phyloP scores from a whole-genome alignment of 2,888 invertebrate genomes.

The Nymphalis polychloros region DNA sequence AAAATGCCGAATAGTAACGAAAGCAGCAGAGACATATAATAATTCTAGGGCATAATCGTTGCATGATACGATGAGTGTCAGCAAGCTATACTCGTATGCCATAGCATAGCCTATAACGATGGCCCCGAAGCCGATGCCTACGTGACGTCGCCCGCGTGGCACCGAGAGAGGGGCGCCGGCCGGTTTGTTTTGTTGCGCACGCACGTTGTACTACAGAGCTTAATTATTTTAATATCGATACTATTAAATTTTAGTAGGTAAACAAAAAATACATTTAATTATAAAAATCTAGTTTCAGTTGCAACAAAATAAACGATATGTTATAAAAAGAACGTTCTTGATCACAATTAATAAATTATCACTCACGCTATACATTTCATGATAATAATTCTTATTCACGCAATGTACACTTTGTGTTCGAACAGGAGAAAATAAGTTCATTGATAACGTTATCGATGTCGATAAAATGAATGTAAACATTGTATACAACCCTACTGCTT shows the following conservation, averaged over 20 bases:
- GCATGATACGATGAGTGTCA: slow-evolving; percentile 18
- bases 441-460: slow-evolving; percentile 48
- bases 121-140: slow-evolving; percentile 57
- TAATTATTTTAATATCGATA: slow-evolving; percentile 32
- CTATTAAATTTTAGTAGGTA: background rate
- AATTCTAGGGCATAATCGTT: slow-evolving; percentile 33
- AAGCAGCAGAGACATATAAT: background rate
- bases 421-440: slow-evolving; percentile 21
- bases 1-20: no score
- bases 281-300: background rate
- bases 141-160: slow-evolving; percentile 78
- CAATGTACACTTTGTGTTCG: background rate
- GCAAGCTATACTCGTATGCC: slow-evolving; percentile 4
- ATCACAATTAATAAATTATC: background rate
- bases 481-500: slow-evolving; percentile 54
- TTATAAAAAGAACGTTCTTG: background rate
- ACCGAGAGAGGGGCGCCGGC: slow-evolving; percentile 48
- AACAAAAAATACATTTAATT: no score
- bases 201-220: slow-evolving; percentile 42
- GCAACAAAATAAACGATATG: background rate
- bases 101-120: slow-evolving; percentile 9
- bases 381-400: slow-evolving; percentile 13
- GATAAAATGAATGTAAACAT: slow-evolving; percentile 74
- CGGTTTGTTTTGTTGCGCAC: slow-evolving; percentile 71
- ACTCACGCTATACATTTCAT: background rate